phyloP scores from a whole-genome alignment of 1,140 invertebrate species.

The Aphelinus atriplicis region DNA sequence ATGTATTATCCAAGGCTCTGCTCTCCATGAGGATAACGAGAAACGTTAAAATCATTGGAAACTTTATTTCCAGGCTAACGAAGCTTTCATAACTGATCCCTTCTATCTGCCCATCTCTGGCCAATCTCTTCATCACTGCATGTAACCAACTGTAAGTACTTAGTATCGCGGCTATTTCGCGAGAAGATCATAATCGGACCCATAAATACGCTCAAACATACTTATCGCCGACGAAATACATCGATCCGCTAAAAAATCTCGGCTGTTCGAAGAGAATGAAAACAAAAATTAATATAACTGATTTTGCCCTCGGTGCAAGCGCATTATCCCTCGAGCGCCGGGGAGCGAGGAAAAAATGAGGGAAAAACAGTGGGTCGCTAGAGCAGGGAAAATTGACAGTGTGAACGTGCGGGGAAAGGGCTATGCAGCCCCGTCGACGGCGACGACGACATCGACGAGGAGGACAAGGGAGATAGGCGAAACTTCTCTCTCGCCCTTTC shows the following conservation, averaged over 20 bases:
- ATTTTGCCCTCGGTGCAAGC: neutral
- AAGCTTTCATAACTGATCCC: no score
- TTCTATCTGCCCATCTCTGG: no score
- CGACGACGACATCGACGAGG: neutral
- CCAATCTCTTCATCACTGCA: no score
- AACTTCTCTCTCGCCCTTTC: neutral
- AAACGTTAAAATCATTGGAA: no score
- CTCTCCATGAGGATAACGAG: no score
- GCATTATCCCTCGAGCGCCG: constrained; percentile 16
- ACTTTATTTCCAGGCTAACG: no score
- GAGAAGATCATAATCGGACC: no score
- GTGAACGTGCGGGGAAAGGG: neutral
- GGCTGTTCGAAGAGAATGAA: no score
- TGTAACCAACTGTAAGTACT: no score
- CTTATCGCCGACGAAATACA: constrained; percentile 5
- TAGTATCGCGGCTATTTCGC: no score
- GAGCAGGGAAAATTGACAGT: constrained; percentile 12
- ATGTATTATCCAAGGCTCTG: no score
- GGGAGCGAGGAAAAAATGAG: neutral
- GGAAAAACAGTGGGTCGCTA: constrained; percentile 4
- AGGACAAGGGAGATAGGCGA: neutral
- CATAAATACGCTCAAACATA: neutral
- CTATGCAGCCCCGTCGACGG: neutral
- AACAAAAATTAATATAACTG: constrained; percentile 15
- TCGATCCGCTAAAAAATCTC: neutral